Evolutionary conservation across 2,797 vertebrate species (phyloP), one percentile per base, ranked within the genome.

Genomic region (Liasis olivaceus): DNA sequence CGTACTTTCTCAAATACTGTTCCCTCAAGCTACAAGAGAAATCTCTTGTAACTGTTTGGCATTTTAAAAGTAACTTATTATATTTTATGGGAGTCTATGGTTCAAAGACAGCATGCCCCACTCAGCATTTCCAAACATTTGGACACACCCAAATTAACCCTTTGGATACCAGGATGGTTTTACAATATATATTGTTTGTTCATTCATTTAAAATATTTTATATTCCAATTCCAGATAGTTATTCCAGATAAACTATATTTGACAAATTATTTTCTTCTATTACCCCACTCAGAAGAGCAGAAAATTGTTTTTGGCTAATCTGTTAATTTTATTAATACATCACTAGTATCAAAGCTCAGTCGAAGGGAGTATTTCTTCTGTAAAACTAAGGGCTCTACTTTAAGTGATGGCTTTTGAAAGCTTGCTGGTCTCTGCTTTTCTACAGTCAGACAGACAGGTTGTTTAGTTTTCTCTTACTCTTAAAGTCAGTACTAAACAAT

Each of bases 231-330:
- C 42, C 42, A 42, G 42, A 42, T 42, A 42, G 42, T 42, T 42
- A 42, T 42, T 42, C 42, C 42, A 54, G 6, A 54, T 7, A 54
- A 54, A 54, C 51, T 54, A 58, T n/a, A 54, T 58, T n/a, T 58
- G 20, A 58, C n/a, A 77, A 58, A 20, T 31, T 58, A 4, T 58
- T n/a, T 66, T 66, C 28, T 31, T 72, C 58, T 72, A 11, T 20
- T 15, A 31, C 17, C 1, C 9, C 2, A n/a, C 26, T n/a, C 63
- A 47, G 7, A n/a, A 6, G 26, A 12, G 28, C 7, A 54, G 20
- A 85, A 85, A 69, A 42, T 72, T 92, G 89, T 90, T 58, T 24
- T 89, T 92, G 36, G 26, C 42, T 95, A 94, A 54, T 56, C 88
- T 31, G 8, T 59, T 15, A 87, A 31, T 36, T 15, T 60, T n/a